Base-by-base conservation (phyloP, 2,888 invertebrate species). In the Spialia ferax region DNA sequence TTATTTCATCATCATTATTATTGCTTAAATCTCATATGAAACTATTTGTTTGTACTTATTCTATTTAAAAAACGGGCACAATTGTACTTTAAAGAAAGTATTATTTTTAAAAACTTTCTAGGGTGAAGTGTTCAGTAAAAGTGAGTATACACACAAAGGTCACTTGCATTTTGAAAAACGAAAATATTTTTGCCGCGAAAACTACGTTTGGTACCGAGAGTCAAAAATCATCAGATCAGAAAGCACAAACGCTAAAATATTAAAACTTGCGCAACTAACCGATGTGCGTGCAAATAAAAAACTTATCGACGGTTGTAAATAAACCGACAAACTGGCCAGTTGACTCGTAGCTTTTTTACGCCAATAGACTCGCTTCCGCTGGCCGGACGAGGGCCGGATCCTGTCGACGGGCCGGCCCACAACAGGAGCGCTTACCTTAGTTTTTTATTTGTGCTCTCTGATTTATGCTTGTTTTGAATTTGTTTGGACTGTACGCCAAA, bases 391-490 rank as follows among this genome's bases (percentile, higher is more conserved):
- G 86, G 83, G 81, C 87, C 82, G 86, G 80, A 82, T 81, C 78
- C 74, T 74, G 69, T 55, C 79, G 77, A 74, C 82, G 81, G 78
- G 59, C 76, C 86, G 85, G 85, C 82, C 88, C 85, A 89, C 92
- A 90, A 88, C 91, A 89, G 91, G 89, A 89, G 86, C 91, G 92
- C 93, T 92, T 92, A 93, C 93, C 93, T 93, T 90, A 82, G 87
- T 93, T 92, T 90, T 93, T 93, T 93, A 91, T 92, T 93, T 93
- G 90, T 91, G 79, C 79, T 73, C 77, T 72, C 84, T 90, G 93
- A 93, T 93, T 92, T 93, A 93, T 92, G 82, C 83, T 77, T 91
- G 92, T 92, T 91, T 86, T 87, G 91, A 91, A 91, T 91, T 91
- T 91, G 89, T 87, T 86, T 80, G 81, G 77, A 70, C 77, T 74